Percentiles rank a stretch among this genome's conserved stretches.
Conservation (phyloP, 1,140 invertebrate genomes). For the Zaprionus inermis region DNA sequence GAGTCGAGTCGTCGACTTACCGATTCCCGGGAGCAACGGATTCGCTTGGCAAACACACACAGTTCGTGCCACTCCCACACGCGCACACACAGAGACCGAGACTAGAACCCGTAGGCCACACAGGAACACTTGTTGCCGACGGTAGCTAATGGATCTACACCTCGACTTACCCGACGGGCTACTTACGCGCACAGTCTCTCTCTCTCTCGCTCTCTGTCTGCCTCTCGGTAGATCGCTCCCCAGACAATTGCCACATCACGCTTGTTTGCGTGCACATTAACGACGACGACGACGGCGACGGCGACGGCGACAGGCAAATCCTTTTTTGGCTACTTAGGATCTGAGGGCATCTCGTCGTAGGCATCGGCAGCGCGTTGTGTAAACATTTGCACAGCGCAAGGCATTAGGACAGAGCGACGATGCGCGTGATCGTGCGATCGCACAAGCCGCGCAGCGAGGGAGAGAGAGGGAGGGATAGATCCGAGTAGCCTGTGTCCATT, state of each 20-base stretch:
- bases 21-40: slow-evolving; percentile 25
- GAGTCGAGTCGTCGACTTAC: slow-evolving; percentile 22
- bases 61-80: slow-evolving; percentile 28
- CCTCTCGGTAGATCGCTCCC: slow-evolving; percentile 38
- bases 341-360: slow-evolving; percentile 28
- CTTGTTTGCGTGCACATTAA: slow-evolving; percentile 80
- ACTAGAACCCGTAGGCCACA: slow-evolving; percentile 2
- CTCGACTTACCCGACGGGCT: slow-evolving; percentile 53
- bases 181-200: slow-evolving; percentile 31
- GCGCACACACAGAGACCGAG: neutral
- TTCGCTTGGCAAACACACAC: slow-evolving; percentile 4
- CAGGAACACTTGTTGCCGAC: slow-evolving; percentile 46
- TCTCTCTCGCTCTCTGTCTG: neutral
- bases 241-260: slow-evolving; percentile 79
- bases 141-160: slow-evolving; percentile 78
- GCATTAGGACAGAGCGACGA: slow-evolving; percentile 65
- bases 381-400: slow-evolving; percentile 71
- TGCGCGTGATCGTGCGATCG: slow-evolving; percentile 73
- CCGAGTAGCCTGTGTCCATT: slow-evolving; percentile 54
- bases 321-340: slow-evolving; percentile 75
- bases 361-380: slow-evolving; percentile 50
- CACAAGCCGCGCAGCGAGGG: slow-evolving; percentile 45
- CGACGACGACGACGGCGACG: slow-evolving; percentile 51
- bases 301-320: slow-evolving; percentile 64
- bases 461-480: neutral